Evolutionary conservation across 2,113 vertebrate species (phyloP).

Genomic region (Petrocephalus zakoni): DNA sequence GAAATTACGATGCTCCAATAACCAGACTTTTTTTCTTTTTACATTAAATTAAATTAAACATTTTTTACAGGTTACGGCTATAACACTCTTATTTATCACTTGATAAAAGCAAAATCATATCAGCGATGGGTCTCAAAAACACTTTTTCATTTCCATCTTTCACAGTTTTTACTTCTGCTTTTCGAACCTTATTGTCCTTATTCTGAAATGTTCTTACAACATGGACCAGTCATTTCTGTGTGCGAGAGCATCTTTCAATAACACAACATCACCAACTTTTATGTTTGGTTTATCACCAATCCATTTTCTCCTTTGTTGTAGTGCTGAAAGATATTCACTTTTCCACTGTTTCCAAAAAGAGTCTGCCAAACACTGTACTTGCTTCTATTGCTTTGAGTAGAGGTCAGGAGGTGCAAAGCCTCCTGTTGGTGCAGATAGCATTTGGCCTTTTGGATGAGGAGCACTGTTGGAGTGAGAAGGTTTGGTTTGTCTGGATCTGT

Average conservation of each 20-base stretch:
- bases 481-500: neutral
- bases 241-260: no score
- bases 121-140: neutral
- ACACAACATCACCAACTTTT: no score
- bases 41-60: no score
- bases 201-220: no score
- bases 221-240: no score
- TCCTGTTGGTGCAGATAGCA: neutral
- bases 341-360: neutral
- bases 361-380: neutral
- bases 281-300: no score
- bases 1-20: no score
- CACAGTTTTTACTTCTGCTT: neutral
- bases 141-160: neutral
- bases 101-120: neutral
- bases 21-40: no score
- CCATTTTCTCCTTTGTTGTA: no score
- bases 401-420: neutral
- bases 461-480: slow-evolving; percentile 3
- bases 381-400: neutral
- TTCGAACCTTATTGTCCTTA: no score
- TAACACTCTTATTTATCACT: neutral
- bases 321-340: neutral
- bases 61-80: no score
- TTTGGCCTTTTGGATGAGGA: neutral